phyloP scores from a whole-genome alignment of 2,113 vertebrate species.

The Prinia subflava region DNA sequence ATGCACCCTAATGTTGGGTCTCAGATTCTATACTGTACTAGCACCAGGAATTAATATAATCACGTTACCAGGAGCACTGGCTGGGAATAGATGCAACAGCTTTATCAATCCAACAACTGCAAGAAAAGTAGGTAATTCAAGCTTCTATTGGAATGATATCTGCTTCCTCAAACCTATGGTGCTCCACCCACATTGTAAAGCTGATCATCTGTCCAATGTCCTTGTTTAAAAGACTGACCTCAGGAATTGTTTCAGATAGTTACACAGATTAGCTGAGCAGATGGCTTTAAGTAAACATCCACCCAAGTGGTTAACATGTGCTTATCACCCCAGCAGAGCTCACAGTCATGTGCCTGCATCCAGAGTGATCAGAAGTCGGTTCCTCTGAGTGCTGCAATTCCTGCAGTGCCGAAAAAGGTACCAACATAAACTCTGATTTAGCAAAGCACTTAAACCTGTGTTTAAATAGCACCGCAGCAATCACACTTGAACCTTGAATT shows the following conservation, averaged over 20 bases:
- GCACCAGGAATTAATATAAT: not conserved
- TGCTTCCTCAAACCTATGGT: not conserved
- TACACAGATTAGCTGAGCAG: conserved; percentile 16
- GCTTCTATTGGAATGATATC: not conserved
- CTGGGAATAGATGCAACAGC: not conserved
- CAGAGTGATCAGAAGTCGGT: not conserved
- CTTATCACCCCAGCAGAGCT: not conserved
- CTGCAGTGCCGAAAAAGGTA: not conserved
- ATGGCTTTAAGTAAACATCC: conserved; percentile 41
- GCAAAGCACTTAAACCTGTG: not conserved
- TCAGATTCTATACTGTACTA: not conserved
- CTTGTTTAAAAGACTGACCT: conserved; percentile 7
- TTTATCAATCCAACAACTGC: not conserved
- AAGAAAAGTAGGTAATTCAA: not conserved
- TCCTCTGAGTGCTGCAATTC: not conserved
- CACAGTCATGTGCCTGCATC: not conserved
- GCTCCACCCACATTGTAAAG: not conserved
- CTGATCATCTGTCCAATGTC: not conserved
- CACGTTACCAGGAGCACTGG: not conserved
- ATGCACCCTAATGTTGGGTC: not conserved
- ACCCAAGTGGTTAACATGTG: not conserved
- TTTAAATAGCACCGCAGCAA: not conserved
- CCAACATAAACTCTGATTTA: not conserved
- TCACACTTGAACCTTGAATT: not conserved
- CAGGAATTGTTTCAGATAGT: conserved; percentile 10